Percentiles rank a stretch among this genome's conserved stretches.
Evolutionary conservation across 2,113 vertebrate genomes (phyloP).

Genomic region (Isurus oxyrinchus): DNA sequence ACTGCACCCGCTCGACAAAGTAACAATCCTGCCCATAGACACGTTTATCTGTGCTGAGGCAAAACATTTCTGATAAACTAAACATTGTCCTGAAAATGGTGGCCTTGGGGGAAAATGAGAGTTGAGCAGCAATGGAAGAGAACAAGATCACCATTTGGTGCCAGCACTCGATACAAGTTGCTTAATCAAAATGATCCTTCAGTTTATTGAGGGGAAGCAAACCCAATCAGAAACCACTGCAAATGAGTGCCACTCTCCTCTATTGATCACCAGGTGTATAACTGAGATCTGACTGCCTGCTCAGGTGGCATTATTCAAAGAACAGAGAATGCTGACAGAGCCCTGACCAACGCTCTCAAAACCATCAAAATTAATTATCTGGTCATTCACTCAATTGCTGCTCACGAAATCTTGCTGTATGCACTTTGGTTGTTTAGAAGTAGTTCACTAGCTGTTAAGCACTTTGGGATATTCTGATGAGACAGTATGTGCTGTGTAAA

Average conservation of each 20-base stretch:
- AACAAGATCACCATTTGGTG: background rate
- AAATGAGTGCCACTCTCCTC: background rate
- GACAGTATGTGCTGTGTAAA: background rate
- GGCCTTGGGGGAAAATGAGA: background rate
- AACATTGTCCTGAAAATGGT: background rate
- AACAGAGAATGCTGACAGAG: background rate
- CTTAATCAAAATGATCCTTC: background rate
- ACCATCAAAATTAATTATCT: background rate
- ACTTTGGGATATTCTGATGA: background rate
- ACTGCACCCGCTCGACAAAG: too few relatives aligned
- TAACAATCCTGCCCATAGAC: too few relatives aligned
- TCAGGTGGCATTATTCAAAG: background rate
- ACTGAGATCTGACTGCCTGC: background rate
- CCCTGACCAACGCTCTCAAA: background rate
- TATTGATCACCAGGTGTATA: background rate
- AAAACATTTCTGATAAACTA: background rate
- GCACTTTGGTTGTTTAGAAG: background rate
- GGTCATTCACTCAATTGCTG: background rate
- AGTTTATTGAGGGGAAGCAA: background rate
- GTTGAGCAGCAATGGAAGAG: background rate
- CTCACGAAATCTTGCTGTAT: background rate
- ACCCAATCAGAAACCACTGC: background rate
- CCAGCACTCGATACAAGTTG: background rate
- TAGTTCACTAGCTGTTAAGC: background rate
- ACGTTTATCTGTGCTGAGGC: too few relatives aligned